A percentile compares a stretch with the other conserved stretches of the same genome.
phyloP scores from a whole-genome alignment of 1,140 invertebrate species.

The Amphibalanus amphitrite region DNA sequence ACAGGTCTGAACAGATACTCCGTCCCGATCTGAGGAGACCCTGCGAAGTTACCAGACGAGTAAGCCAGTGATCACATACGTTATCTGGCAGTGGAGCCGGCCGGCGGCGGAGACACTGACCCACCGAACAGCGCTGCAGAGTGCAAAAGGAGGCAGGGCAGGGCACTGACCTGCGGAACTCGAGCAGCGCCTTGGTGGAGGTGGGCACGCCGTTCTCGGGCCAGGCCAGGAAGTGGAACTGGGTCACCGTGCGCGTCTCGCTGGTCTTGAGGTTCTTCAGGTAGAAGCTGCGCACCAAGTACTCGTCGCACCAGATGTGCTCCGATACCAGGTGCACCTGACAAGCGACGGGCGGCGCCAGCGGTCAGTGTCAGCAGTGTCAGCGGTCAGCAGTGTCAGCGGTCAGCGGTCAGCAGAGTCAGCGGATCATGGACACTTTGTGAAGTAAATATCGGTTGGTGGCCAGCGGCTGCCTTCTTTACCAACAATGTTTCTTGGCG shows the following conservation, averaged over 20 bases:
- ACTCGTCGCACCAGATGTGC: conserved; percentile 99
- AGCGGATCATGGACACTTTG: no score
- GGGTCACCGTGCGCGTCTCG: conserved; percentile 95
- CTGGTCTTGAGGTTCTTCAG: conserved; percentile 91
- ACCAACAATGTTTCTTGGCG: no score
- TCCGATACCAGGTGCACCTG: conserved; percentile 95
- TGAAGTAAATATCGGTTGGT: no score
- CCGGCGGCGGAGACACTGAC: no score
- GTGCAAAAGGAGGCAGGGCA: no score
- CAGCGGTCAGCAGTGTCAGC: no score
- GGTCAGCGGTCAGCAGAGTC: no score
- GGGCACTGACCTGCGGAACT: conserved; percentile 80
- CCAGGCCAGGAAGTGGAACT: conserved; percentile 99
- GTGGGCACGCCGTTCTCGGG: conserved; percentile 76
- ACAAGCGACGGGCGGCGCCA: no score
- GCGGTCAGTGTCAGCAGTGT: no score
- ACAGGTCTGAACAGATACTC: conserved; percentile 1
- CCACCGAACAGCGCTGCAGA: no score
- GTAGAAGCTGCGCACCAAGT: conserved; percentile 95
- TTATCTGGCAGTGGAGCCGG: background rate
- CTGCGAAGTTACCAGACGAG: conserved; percentile 6
- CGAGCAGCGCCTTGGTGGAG: conserved; percentile 82
- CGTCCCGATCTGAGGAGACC: background rate
- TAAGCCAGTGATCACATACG: background rate
- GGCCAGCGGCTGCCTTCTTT: no score